Evolutionary conservation across 2,888 invertebrate genomes (phyloP).

Genomic region (Gnatocerus cornutus): DNA sequence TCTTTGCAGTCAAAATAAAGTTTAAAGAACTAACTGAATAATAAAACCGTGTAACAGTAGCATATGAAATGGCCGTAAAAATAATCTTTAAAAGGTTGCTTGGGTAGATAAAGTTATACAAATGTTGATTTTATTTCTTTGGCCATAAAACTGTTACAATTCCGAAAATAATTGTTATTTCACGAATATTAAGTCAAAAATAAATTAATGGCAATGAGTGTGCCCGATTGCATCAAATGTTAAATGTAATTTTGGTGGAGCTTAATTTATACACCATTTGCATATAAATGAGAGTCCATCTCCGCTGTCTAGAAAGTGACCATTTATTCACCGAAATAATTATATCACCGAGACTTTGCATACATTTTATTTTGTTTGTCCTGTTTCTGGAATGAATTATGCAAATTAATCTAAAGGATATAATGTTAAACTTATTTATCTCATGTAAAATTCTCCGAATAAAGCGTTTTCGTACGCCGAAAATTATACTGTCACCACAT

Average conservation of each 20-base stretch:
- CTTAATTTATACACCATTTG: slow-evolving; percentile 64
- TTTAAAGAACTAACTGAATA: no score
- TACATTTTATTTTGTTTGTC: slow-evolving; percentile 55
- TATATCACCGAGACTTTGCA: slow-evolving; percentile 63
- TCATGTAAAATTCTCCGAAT: slow-evolving; percentile 19
- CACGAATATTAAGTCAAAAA: slow-evolving; percentile 16
- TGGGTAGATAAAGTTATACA: no score
- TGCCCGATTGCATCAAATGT: slow-evolving; percentile 50
- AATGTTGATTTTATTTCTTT: slow-evolving; percentile 12
- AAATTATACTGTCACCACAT: slow-evolving; percentile 22
- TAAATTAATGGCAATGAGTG: slow-evolving; percentile 1
- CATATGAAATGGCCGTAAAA: no score
- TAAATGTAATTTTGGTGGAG: slow-evolving; percentile 62
- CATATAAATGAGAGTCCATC: slow-evolving; percentile 65
- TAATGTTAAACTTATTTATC: slow-evolving; percentile 30
- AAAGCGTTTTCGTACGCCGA: slow-evolving; percentile 16
- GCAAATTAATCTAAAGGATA: slow-evolving; percentile 47
- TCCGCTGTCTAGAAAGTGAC: slow-evolving; percentile 60
- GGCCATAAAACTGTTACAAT: no score
- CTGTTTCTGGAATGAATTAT: slow-evolving; percentile 49
- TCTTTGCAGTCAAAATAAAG: no score
- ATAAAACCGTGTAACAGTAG: no score
- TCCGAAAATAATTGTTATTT: neutral
- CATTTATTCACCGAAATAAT: slow-evolving; percentile 63
- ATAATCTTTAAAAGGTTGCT: no score